phyloP scores from a whole-genome alignment of 2,888 invertebrate species.

The Ariolimax columbianus region DNA sequence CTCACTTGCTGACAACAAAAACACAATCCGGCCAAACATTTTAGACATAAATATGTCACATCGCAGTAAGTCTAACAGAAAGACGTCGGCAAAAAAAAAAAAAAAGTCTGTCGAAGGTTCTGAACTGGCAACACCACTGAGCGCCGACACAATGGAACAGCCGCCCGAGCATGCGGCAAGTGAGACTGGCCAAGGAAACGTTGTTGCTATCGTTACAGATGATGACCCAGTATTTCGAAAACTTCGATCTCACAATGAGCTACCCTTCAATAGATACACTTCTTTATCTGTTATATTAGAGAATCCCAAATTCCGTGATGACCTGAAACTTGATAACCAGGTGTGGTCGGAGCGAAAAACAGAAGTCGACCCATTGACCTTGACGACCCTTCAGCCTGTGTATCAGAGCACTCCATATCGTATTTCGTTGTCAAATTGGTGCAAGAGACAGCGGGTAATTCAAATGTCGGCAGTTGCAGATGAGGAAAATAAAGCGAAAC shows the following conservation, averaged over 20 bases:
- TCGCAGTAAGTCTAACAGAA: background rate
- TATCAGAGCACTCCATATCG: background rate
- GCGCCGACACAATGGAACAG: background rate
- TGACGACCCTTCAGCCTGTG: background rate
- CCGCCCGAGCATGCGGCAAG: background rate
- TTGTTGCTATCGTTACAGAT: conserved; percentile 12
- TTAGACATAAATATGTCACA: background rate
- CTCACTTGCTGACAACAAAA: background rate
- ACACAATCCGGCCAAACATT: background rate
- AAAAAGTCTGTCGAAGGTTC: background rate
- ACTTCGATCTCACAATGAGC: background rate
- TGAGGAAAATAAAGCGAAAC: background rate
- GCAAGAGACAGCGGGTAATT: background rate
- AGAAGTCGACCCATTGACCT: background rate
- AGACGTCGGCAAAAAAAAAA: background rate
- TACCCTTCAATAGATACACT: conserved; percentile 14
- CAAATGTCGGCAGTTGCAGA: background rate
- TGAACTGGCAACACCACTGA: background rate
- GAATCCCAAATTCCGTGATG: background rate
- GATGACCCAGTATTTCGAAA: background rate
- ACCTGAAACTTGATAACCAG: background rate
- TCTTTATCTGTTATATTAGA: conserved; percentile 10
- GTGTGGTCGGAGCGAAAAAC: background rate
- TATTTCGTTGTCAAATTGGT: background rate
- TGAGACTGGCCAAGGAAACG: background rate